A percentile compares a stretch with the other conserved stretches of the same genome.
Evolutionary conservation across 2,888 invertebrate species (phyloP).

Genomic region (Ganaspis brasiliensis): DNA sequence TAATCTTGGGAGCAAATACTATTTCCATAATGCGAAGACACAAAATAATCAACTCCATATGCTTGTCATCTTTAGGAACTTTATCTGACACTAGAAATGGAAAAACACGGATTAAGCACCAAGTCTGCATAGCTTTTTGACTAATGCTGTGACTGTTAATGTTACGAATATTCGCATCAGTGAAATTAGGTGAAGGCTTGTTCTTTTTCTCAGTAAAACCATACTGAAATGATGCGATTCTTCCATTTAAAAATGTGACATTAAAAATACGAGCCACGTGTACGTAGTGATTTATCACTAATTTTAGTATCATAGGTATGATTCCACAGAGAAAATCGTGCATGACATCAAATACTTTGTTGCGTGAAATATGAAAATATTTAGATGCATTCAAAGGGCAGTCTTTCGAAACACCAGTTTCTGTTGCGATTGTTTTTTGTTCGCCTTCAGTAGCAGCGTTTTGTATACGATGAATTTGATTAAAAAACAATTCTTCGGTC

Average conservation of each 20-base stretch:
- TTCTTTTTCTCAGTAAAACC: slow-evolving; percentile 48
- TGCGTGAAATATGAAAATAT: not conserved
- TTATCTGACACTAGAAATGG: slow-evolving; percentile 55
- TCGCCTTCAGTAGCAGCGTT: slow-evolving; percentile 19
- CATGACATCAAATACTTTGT: slow-evolving; percentile 51
- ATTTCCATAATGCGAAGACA: slow-evolving; percentile 52
- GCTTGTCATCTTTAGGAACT: slow-evolving; percentile 46
- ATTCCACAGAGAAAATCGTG: slow-evolving; percentile 52
- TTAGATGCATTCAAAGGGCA: slow-evolving; percentile 45
- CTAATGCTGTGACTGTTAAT: slow-evolving; percentile 49
- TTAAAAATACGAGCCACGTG: slow-evolving; percentile 33
- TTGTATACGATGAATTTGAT: slow-evolving; percentile 41
- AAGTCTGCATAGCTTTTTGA: slow-evolving; percentile 58
- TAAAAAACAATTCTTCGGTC: slow-evolving; percentile 45
- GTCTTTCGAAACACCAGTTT: slow-evolving; percentile 47
- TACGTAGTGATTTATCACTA: slow-evolving; percentile 46
- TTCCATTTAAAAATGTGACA: slow-evolving; percentile 37
- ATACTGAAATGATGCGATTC: slow-evolving; percentile 43
- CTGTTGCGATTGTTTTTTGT: not conserved
- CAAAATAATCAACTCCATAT: slow-evolving; percentile 46
- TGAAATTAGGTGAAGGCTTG: slow-evolving; percentile 59
- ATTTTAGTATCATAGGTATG: slow-evolving; percentile 56
- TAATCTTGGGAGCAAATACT: slow-evolving; percentile 49
- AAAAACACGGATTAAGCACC: slow-evolving; percentile 52
- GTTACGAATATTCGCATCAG: slow-evolving; percentile 49